A percentile compares a stretch with the other conserved stretches of the same genome.
Conservation (phyloP, 2,797 vertebrate genomes). For the Hirundo rustica region DNA sequence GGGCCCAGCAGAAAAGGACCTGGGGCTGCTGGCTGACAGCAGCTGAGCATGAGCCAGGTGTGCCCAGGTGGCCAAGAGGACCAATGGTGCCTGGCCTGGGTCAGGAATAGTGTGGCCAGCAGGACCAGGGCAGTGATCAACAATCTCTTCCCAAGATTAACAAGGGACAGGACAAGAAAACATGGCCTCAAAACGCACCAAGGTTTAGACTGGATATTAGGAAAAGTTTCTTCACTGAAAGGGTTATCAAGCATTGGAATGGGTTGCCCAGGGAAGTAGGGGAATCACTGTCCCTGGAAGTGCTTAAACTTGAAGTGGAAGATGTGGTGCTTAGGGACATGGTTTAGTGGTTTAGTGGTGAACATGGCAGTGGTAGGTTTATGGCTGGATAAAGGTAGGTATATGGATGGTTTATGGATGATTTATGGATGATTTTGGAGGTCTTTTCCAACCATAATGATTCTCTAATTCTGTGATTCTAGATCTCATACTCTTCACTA, state of each 20-base stretch:
- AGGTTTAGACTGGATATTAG: not conserved
- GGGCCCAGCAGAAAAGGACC: not conserved
- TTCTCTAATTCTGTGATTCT: not conserved
- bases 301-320: too few relatives aligned
- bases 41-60: not conserved
- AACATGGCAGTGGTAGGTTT: not conserved
- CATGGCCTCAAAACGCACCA: not conserved
- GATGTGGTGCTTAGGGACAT: not conserved
- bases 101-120: accelerated
- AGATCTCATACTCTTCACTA: not conserved
- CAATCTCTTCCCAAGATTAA: not conserved
- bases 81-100: not conserved
- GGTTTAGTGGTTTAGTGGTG: not conserved
- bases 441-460: not conserved
- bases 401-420: not conserved
- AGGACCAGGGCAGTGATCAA: not conserved
- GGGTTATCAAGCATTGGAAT: not conserved
- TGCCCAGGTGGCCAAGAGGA: not conserved
- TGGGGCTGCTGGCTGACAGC: not conserved
- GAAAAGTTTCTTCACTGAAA: not conserved
- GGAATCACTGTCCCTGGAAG: not conserved
- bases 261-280: not conserved
- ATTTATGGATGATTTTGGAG: not conserved
- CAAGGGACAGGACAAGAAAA: not conserved
- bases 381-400: not conserved